phyloP scores from a whole-genome alignment of 2,888 invertebrate genomes.

The Drosophila flavopinicola region DNA sequence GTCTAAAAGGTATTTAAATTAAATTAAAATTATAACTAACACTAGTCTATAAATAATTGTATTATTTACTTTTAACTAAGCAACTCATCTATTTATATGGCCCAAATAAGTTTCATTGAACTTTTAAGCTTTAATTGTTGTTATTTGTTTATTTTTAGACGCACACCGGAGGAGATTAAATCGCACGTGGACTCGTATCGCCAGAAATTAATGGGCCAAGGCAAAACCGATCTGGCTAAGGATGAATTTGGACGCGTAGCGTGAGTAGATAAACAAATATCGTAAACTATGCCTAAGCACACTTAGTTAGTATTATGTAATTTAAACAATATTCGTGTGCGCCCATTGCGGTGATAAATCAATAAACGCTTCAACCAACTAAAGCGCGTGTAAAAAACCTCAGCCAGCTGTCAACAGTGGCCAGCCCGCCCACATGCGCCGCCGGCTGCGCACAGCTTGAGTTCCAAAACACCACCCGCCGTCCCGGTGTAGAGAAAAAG shows the following conservation, averaged over 20 bases:
- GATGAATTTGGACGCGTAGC: constrained; percentile 94
- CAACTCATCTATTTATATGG: too few relatives aligned
- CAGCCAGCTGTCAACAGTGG: constrained; percentile 56
- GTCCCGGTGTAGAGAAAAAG: constrained; percentile 61
- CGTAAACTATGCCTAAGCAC: constrained; percentile 6
- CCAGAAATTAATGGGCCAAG: constrained; percentile 91
- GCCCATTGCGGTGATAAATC: constrained; percentile 55
- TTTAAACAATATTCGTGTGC: constrained; percentile 45
- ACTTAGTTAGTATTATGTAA: constrained; percentile 58
- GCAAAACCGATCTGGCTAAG: constrained; percentile 86
- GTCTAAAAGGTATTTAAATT: constrained; percentile 2
- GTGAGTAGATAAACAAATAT: constrained; percentile 65
- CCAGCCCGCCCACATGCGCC: constrained; percentile 47
- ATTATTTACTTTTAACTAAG: too few relatives aligned
- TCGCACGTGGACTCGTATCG: constrained; percentile 95
- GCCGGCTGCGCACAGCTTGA: constrained; percentile 57
- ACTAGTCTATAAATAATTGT: too few relatives aligned
- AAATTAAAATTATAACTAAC: not conserved
- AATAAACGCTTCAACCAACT: constrained; percentile 57
- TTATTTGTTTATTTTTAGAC: constrained; percentile 86
- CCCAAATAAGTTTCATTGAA: too few relatives aligned
- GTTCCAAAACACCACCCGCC: not conserved
- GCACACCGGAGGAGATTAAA: constrained; percentile 93
- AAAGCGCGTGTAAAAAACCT: constrained; percentile 53
- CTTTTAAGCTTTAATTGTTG: not conserved